Conservation (phyloP, 2,113 vertebrate genomes). For the Lasiurus borealis region DNA sequence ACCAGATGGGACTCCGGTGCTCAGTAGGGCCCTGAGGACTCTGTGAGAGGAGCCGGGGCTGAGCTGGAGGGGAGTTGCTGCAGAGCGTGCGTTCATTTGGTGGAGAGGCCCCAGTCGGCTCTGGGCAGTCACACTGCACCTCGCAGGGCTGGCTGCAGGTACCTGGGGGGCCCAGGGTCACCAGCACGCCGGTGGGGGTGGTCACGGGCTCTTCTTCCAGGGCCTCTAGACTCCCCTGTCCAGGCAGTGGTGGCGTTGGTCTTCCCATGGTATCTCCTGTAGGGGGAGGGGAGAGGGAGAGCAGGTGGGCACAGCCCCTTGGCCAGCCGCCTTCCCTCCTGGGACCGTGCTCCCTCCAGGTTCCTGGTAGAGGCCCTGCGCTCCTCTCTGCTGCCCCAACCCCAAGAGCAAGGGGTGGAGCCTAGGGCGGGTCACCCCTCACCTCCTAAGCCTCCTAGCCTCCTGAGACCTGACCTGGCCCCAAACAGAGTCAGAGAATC, state of each 20-base stretch:
- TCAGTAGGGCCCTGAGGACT: neutral
- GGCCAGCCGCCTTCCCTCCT: neutral
- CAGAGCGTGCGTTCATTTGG: no score
- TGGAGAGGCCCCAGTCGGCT: neutral
- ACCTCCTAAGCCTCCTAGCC: neutral
- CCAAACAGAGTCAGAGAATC: neutral
- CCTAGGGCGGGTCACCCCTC: neutral
- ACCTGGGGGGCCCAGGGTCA: constrained; percentile 85
- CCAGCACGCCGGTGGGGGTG: constrained; percentile 72
- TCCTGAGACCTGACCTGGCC: neutral
- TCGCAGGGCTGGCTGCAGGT: neutral
- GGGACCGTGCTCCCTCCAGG: neutral
- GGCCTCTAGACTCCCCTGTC: constrained; percentile 76
- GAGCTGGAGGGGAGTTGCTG: neutral
- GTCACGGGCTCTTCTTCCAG: constrained; percentile 73
- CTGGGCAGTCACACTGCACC: neutral
- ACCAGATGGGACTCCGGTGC: neutral
- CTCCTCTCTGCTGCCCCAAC: neutral
- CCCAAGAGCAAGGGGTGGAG: neutral
- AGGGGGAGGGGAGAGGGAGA: constrained; percentile 23
- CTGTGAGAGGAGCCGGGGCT: neutral
- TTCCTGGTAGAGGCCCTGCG: neutral
- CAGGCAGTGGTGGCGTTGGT: constrained; percentile 79
- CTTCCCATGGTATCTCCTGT: constrained; percentile 78
- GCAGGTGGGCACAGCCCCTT: neutral